Evolutionary conservation across 2,888 invertebrate species (phyloP), one percentile per base, ranked within the genome.

Genomic region (Bombylius major): DNA sequence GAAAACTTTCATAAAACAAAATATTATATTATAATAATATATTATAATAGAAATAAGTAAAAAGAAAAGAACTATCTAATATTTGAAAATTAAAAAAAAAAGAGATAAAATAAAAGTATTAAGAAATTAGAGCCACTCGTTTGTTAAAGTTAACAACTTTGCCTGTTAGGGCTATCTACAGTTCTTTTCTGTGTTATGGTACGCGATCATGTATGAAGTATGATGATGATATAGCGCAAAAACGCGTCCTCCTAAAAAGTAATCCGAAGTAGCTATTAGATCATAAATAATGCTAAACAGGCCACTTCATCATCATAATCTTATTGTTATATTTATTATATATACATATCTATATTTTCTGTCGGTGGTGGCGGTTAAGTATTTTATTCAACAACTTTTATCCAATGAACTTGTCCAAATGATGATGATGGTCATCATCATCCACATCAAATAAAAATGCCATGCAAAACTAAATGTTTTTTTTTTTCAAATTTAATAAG

Each of bases 231-330:
- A 23, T 23, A 23, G 23, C 23, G 23, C 23, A 23, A 23, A 23
- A 23, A 23, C 23, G 23, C 39, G 11, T 42, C 39, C 39, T 42
- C 39, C 7, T 42, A 42, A 42, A 50, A 54, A 44, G 54, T 54
- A 13, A 47, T 47, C 47, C 8, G 47, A 5, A 31, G 48, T 48
- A 55, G 47, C 55, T 51, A 55, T 55, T 55, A 51, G 55, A 51
- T 47, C 55, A 55, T 55, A 55, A 55, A 55, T 55, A 51, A 51
- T 51, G 12, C 33, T 51, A 55, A 55, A 47, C 48, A 55, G 55
- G 48, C 51, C 47, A 55, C 55, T 55, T 55, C 55, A 55, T 55
- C 55, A 55, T 55, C 51, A 47, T 31, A 32, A 47, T 45, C 39
- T 42, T 42, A 23, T 23, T 23, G 23, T 23, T 23, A 23, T 23